Evolutionary conservation across 2,888 invertebrate genomes (phyloP).

Genomic region (Hofmannophila pseudospretella): DNA sequence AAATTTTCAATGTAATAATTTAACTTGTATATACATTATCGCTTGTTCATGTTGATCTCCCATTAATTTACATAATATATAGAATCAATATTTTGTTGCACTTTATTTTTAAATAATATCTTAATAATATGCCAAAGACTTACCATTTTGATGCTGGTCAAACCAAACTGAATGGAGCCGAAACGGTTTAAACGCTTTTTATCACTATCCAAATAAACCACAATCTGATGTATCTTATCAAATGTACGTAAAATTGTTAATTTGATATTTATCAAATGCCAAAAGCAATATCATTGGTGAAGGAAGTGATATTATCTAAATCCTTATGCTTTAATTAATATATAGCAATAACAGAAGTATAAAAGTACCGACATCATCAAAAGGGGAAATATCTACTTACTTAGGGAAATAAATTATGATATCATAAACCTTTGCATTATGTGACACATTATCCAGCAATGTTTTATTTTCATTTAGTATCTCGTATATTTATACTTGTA

Average conservation of each 20-base stretch:
- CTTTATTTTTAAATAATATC: too few species aligned
- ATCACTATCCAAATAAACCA: conserved; percentile 27
- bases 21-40: too few species aligned
- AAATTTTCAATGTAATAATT: too few species aligned
- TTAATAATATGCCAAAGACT: too few species aligned
- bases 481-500: too few species aligned
- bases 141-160: conserved; percentile 53
- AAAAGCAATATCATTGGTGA: conserved; percentile 10
- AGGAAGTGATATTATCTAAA: not conserved
- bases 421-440: too few species aligned
- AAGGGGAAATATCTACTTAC: not conserved
- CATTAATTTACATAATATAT: too few species aligned
- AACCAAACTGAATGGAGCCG: conserved; percentile 24
- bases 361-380: not conserved
- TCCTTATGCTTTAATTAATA: conserved; percentile 1
- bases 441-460: too few species aligned
- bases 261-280: conserved; percentile 17
- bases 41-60: too few species aligned
- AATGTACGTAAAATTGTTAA: conserved; percentile 29
- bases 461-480: too few species aligned
- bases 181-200: conserved; percentile 16
- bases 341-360: not conserved
- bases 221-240: conserved; percentile 44
- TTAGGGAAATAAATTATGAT: not conserved
- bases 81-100: too few species aligned